Evolutionary conservation across 2,113 vertebrate species (phyloP), one percentile per base, ranked within the genome.

Genomic region (Phylloscopus trochilus): DNA sequence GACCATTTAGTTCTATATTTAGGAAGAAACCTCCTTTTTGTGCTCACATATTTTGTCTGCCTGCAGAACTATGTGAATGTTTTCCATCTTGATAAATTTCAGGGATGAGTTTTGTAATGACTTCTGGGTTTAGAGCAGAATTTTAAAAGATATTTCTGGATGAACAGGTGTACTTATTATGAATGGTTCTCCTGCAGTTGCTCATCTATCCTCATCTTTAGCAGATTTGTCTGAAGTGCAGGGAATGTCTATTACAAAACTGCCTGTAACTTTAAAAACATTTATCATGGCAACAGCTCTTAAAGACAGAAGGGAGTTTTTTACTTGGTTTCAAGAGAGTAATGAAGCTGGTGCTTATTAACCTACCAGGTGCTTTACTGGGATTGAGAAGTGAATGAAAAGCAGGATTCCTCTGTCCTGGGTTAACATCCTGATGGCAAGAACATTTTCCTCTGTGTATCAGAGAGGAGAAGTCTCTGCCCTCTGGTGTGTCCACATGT

Each of bases 401-500:
- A 37, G 20, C 15, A 72, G 52, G n/a, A 78, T 73, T 92, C 28
- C 22, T 18, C 6, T 15, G 49, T 56, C 43, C 68, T 9, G 6
- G 22, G 15, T 81, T 75, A 67, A 51, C 23, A 59, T 35, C 21
- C 10, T 92, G 56, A 72, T 15, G 51, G 8, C 33, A 72, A 24
- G 18, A 86, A 67, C 28, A 11, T 52, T 87, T 73, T 63, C 30
- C 33, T 43, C 64, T 52, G 23, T 47, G 13, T 55, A 8, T 74
- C 37, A 51, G 39, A 51, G 47, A 80, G 37, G 31, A 81, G 30
- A 46, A 30, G 12, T 41, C 35, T 51, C 55, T 77, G 63, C 12
- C 26, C 15, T 58, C 37, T 33, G 26, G 2, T 14, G 27, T 64
- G 52, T 55, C 64, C 1, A 0, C 9, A 41, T 0, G 0, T 31